phyloP scores from a whole-genome alignment of 2,797 vertebrate genomes.

The Gobionotothen gibberifrons region DNA sequence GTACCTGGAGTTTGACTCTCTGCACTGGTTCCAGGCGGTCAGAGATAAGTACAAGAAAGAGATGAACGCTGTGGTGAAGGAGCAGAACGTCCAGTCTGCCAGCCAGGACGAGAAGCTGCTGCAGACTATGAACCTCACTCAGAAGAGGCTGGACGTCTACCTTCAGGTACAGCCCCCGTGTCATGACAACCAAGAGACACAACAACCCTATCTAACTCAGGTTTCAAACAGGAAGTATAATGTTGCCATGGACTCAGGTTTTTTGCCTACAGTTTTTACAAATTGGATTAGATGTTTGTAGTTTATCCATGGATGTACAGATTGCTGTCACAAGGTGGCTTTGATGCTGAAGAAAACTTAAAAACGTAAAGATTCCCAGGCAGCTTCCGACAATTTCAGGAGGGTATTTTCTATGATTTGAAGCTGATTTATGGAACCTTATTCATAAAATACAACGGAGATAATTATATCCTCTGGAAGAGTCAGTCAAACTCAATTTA shows the following conservation, averaged over 20 bases:
- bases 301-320: background rate
- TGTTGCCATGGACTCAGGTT: background rate
- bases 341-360: background rate
- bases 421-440: background rate
- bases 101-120: slow-evolving; percentile 96
- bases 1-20: slow-evolving; percentile 97
- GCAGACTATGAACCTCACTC: slow-evolving; percentile 98
- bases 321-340: background rate
- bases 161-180: slow-evolving; percentile 88
- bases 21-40: slow-evolving; percentile 99
- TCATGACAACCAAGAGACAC: background rate
- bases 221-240: background rate
- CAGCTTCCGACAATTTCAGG: background rate
- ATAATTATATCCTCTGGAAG: background rate
- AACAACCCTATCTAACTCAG: background rate
- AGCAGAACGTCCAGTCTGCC: slow-evolving; percentile 92
- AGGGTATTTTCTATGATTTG: background rate
- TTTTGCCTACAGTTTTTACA: background rate
- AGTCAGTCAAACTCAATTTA: background rate
- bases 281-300: background rate
- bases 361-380: background rate
- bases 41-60: slow-evolving; percentile 96
- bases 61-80: slow-evolving; percentile 93
- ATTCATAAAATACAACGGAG: background rate
- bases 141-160: slow-evolving; percentile 95